These are phyloP conservation scores for Drosophila ezoana DNA, from an alignment of 2,888 invertebrate species.

Conservation along the genomic window DNA sequence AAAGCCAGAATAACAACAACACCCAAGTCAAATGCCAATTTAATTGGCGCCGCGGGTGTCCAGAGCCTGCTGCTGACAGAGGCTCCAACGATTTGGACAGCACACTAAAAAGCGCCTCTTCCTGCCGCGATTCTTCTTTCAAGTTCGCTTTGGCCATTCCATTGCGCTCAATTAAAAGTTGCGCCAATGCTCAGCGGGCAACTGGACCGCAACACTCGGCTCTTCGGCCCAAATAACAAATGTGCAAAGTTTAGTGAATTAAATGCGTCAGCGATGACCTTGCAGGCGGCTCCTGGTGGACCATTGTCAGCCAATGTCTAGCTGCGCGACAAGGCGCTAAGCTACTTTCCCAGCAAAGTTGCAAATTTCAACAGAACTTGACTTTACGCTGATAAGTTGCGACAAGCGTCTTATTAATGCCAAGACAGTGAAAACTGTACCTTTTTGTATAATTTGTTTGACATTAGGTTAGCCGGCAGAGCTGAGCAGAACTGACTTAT, in stretches of 20 bases:
- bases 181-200: conserved; percentile 19
- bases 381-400: conserved; percentile 24
- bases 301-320: conserved; percentile 39
- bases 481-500: background rate
- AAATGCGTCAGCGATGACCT: conserved; percentile 62
- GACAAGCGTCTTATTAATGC: conserved; percentile 24
- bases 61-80: conserved; percentile 42
- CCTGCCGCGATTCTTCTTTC: conserved; percentile 12
- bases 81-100: conserved; percentile 1
- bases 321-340: conserved; percentile 16
- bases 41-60: conserved; percentile 69
- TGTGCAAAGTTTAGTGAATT: conserved; percentile 73
- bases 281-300: conserved; percentile 23
- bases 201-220: conserved; percentile 37
- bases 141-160: conserved; percentile 38
- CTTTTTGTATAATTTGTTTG: background rate
- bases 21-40: conserved; percentile 65
- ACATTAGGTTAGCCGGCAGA: background rate
- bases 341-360: conserved; percentile 8
- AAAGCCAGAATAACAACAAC: conserved; percentile 5
- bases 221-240: conserved; percentile 57
- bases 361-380: conserved; percentile 1
- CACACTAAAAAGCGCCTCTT: conserved; percentile 5
- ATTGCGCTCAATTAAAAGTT: conserved; percentile 75
- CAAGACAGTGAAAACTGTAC: background rate